A percentile compares a stretch with the other conserved stretches of the same genome.
These are phyloP conservation scores for Hylaeus volcanicus DNA, from an alignment of 1,140 invertebrate species.

Conservation along the genomic window DNA sequence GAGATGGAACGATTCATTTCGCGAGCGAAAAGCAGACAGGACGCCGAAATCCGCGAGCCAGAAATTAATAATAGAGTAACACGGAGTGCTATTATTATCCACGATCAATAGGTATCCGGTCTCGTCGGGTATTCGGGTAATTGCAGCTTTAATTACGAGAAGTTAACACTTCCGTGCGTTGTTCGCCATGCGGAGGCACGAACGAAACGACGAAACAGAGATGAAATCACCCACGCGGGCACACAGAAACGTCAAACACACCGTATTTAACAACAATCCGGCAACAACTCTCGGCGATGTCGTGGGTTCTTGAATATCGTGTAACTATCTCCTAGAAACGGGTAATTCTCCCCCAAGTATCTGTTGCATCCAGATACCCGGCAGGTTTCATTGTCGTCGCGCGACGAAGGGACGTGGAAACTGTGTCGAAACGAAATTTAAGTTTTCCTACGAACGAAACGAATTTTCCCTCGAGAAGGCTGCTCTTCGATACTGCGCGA, in stretches of 20 bases:
- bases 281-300: background rate
- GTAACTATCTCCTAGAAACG: background rate
- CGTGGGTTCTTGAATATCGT: constrained; percentile 4
- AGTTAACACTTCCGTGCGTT: background rate
- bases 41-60: background rate
- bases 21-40: background rate
- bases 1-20: too few species aligned
- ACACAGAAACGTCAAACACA: constrained; percentile 5
- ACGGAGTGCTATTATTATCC: constrained; percentile 14
- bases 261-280: background rate
- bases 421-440: background rate
- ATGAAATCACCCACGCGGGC: constrained; percentile 3
- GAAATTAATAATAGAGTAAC: constrained; percentile 31
- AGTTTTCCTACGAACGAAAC: background rate
- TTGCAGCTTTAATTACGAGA: constrained; percentile 47
- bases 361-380: background rate
- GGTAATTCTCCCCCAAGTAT: background rate
- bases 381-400: too few species aligned
- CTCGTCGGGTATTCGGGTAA: constrained; percentile 26
- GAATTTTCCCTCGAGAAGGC: too few species aligned
- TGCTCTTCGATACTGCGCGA: too few species aligned
- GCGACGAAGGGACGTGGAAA: background rate
- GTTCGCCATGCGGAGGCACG: background rate
- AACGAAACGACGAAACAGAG: background rate
- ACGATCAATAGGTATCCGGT: constrained; percentile 26